Percentiles rank a stretch among this genome's conserved stretches.
Evolutionary conservation across 2,888 invertebrate genomes (phyloP).

Genomic region (Euphydryas editha): DNA sequence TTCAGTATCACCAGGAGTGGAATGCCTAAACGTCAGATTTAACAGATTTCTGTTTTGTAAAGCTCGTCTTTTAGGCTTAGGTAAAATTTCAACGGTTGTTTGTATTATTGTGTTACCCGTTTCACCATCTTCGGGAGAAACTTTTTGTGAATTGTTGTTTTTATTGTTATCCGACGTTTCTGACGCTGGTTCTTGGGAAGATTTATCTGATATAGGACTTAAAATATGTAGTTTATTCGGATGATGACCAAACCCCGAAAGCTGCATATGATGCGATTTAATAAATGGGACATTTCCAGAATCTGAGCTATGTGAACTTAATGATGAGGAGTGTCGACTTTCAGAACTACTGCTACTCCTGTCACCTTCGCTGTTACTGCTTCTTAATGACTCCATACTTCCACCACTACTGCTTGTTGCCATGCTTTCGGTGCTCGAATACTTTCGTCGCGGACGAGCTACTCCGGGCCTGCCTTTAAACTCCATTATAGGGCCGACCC

Average conservation of each 20-base stretch:
- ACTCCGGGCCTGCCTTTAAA: slow-evolving; percentile 85
- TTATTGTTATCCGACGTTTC: slow-evolving; percentile 92
- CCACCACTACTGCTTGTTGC: slow-evolving; percentile 94
- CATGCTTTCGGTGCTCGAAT: slow-evolving; percentile 93
- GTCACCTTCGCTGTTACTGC: slow-evolving; percentile 94
- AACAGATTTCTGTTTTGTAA: slow-evolving; percentile 91
- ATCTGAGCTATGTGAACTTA: slow-evolving; percentile 94
- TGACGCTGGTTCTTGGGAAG: slow-evolving; percentile 93
- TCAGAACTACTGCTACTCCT: slow-evolving; percentile 93
- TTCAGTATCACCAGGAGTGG: slow-evolving; percentile 87
- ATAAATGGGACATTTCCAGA: slow-evolving; percentile 86
- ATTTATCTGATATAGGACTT: slow-evolving; percentile 95
- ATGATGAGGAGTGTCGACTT: slow-evolving; percentile 91
- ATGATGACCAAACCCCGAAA: slow-evolving; percentile 88
- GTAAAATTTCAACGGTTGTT: slow-evolving; percentile 77
- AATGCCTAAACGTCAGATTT: slow-evolving; percentile 86
- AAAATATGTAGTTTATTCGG: slow-evolving; percentile 91
- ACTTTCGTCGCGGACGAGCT: slow-evolving; percentile 83
- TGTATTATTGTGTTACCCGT: slow-evolving; percentile 70
- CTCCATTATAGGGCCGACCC: slow-evolving; percentile 84
- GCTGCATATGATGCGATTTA: slow-evolving; percentile 85
- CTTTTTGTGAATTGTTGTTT: slow-evolving; percentile 90
- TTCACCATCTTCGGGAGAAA: slow-evolving; percentile 87
- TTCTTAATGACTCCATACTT: slow-evolving; percentile 93
- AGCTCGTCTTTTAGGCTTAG: slow-evolving; percentile 86